Evolutionary conservation across 2,113 vertebrate genomes (phyloP).

Genomic region (Etheostoma cragini): DNA sequence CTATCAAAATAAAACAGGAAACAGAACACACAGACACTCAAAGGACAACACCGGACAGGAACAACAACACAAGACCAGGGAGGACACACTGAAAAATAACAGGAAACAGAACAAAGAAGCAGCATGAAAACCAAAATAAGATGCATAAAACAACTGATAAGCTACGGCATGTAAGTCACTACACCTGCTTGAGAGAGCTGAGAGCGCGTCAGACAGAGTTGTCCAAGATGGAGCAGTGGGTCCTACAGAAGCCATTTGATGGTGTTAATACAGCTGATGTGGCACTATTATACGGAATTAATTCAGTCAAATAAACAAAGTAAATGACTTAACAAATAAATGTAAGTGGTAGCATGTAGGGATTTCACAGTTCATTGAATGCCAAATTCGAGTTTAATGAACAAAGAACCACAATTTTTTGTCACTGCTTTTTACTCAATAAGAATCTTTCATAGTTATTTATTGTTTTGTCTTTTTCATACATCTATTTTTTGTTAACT

Average conservation of each 20-base stretch:
- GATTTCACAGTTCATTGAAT: slow-evolving; percentile 20
- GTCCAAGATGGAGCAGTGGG: not conserved
- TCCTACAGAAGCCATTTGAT: not conserved
- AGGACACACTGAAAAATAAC: no score
- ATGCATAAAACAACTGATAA: not conserved
- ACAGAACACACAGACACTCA: no score
- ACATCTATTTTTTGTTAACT: no score
- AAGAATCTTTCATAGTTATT: not conserved
- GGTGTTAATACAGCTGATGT: not conserved
- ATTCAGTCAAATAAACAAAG: not conserved
- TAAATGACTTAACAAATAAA: slow-evolving; percentile 4
- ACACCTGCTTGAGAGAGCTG: not conserved
- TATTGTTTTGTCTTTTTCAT: no score
- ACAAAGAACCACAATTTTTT: not conserved
- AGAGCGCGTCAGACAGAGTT: not conserved
- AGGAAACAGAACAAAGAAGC: no score
- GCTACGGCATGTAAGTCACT: not conserved
- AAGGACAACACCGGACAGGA: no score
- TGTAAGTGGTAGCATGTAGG: not conserved
- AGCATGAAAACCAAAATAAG: not conserved
- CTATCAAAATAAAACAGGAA: no score
- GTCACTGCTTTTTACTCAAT: not conserved
- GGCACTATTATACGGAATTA: not conserved
- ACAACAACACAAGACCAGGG: no score
- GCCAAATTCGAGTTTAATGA: not conserved